Evolutionary conservation across 2,113 vertebrate species (phyloP), one percentile per base, ranked within the genome.

Genomic region (Pipra filicauda): DNA sequence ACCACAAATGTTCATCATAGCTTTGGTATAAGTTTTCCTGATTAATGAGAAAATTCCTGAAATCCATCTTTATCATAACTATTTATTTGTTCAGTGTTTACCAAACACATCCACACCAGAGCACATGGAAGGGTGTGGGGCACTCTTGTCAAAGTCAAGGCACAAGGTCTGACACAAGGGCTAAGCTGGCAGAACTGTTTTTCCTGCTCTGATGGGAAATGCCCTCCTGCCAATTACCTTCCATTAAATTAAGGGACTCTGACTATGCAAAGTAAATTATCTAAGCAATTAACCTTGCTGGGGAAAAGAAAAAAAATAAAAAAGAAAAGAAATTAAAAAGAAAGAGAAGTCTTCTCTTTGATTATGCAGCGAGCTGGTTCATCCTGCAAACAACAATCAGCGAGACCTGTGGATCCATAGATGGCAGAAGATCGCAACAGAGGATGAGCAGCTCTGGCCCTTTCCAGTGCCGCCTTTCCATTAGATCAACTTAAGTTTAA

Each of bases 241-340:
- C 35, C 35, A 51, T 43, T 76, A 83, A 59, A 41, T 52, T 30
- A 74, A 71, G 11, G 11, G 18, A 58, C 20, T 2, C 33, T 51
- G 30, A 82, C 61, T 62, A 81, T 15, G 21, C 14, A 33, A 91
- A 67, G 20, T 11, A 54, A 71, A 65, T 51, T 8, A n/a, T 44
- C 76, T 52, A n/a, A 51, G 20, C 5, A 54, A 77, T n/a, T 66
- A 79, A 58, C 12, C 24, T 35, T 46, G 4, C 1, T 27, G 9
- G 13, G 2, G 5, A 4, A 6, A 5, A 26, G 12, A 12, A 11
- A 51, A 11, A 4, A 9, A 6, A 11, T 11, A 8, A 17, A 22
- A 8, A 15, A 19, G 21, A 23, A 12, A 22, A 11, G 22, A 7
- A 16, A 12, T 20, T 24, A 20, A 17, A 9, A 26, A 8, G 11